Base-by-base conservation (phyloP, 2,888 invertebrate species). In the Drosophila gaucha region DNA sequence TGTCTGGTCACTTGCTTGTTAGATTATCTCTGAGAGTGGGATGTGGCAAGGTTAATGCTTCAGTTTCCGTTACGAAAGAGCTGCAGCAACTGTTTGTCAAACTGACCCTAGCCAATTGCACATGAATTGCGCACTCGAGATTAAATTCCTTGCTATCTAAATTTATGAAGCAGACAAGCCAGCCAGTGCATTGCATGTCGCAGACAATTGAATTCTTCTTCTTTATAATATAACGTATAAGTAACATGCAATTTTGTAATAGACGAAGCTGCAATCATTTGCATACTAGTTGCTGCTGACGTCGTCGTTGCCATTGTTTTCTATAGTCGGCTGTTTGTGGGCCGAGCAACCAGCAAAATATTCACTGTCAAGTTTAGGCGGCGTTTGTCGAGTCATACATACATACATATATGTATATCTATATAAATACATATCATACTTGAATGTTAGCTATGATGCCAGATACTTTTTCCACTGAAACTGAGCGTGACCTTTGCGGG, bases 71-170 rank as follows among this genome's bases (percentile, higher is more conserved):
- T 30, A 36, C 39, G 28, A 33, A 38, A 58, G n/a, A 58, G n/a
- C 10, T 31, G 33, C 10, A 20, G 24, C 36, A 41, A 26, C 35
- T 24, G 22, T n/a, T 24, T 14, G 16, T 18, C 47, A 50, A 66
- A 80, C 84, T 80, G 78, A 86, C 84, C 80, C 69, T 26, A 62
- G 74, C 14, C 80, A 86, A 86, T 66, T 76, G 41, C 35, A 31
- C 50, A 47, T 54, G 47, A 51, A 77, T 67, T 78, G 75, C 26
- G 66, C 56, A 58, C 24, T 33, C 30, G 20, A 56, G 49, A 67
- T 63, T 66, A 35, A 63, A 58, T 54, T 57, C 24, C 22, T 31
- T 12, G 46, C 33, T 20, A 6, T 20, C n/a, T 36, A 33, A 36
- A 52, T 43, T 43, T 41, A 52, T 50, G 39, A 52, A 52, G 16